Percentiles rank a stretch among this genome's conserved stretches.
Evolutionary conservation across 2,888 invertebrate species (phyloP).

Genomic region (Eulithis testata): DNA sequence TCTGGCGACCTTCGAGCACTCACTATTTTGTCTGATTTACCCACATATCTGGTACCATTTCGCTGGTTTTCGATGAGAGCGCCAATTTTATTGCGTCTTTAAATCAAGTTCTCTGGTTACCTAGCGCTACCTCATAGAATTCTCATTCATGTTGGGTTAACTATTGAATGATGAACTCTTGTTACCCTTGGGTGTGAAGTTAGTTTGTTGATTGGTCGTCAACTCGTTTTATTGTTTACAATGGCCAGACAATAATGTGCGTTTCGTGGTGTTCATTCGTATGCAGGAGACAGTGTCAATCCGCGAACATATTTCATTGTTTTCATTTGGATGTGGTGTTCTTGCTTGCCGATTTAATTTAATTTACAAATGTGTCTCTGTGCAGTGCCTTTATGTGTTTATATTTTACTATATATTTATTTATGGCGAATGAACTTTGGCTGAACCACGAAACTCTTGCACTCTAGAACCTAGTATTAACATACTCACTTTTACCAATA

Average conservation of each 20-base stretch:
- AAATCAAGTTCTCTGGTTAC: not conserved
- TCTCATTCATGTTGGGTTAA: too few species aligned
- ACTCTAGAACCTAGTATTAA: too few species aligned
- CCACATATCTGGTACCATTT: too few species aligned
- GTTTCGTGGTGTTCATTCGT: slow-evolving; percentile 23
- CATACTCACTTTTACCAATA: too few species aligned
- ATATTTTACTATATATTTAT: too few species aligned
- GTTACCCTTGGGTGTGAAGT: not conserved
- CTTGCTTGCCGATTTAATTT: not conserved
- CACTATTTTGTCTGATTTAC: not conserved
- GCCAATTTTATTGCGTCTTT: too few species aligned
- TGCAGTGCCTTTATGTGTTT: too few species aligned
- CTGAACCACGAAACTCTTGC: too few species aligned
- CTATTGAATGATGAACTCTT: not conserved
- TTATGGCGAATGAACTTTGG: too few species aligned
- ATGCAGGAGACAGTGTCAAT: slow-evolving; percentile 45
- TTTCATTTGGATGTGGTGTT: slow-evolving; percentile 36
- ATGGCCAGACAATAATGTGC: not conserved
- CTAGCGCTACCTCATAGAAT: too few species aligned
- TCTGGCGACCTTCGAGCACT: slow-evolving; percentile 3
- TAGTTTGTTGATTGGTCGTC: slow-evolving; percentile 1
- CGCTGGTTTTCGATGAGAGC: not conserved
- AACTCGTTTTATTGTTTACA: slow-evolving; percentile 1
- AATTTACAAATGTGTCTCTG: too few species aligned
- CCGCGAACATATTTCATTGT: slow-evolving; percentile 70